Evolutionary conservation across 2,888 invertebrate species (phyloP).

Genomic region (Agriotes lineatus): DNA sequence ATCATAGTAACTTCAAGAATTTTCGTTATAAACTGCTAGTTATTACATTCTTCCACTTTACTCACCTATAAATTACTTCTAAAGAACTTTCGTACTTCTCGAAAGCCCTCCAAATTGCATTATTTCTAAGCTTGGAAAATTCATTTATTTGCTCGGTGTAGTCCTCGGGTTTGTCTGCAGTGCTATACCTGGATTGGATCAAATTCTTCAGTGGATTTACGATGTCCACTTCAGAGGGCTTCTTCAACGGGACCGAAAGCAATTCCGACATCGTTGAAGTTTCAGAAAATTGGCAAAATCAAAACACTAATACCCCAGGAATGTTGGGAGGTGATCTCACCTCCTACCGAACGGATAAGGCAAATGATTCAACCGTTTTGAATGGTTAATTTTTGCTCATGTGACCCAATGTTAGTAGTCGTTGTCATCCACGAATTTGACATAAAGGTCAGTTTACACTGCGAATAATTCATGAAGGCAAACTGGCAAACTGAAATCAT

Average conservation of each 20-base stretch:
- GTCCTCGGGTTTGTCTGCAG: slow-evolving; percentile 78
- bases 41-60: not conserved
- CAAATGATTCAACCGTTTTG: slow-evolving; percentile 34
- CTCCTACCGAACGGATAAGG: slow-evolving; percentile 23
- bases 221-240: slow-evolving; percentile 94
- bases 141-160: slow-evolving; percentile 82
- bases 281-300: slow-evolving; percentile 24
- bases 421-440: slow-evolving; percentile 20
- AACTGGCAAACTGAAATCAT: too few relatives aligned
- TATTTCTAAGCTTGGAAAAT: slow-evolving; percentile 87
- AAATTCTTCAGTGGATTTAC: slow-evolving; percentile 92
- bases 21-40: slow-evolving; percentile 50
- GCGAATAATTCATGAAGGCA: too few relatives aligned
- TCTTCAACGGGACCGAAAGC: slow-evolving; percentile 91
- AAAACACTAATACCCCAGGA: slow-evolving; percentile 28
- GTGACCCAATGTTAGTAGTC: slow-evolving; percentile 31
- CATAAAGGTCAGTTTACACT: slow-evolving; percentile 9
- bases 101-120: slow-evolving; percentile 92
- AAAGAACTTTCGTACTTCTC: slow-evolving; percentile 94
- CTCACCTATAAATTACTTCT: slow-evolving; percentile 92
- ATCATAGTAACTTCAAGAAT: slow-evolving; percentile 89
- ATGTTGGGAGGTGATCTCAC: slow-evolving; percentile 39
- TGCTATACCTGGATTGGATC: slow-evolving; percentile 88
- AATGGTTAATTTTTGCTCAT: slow-evolving; percentile 34
- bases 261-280: slow-evolving; percentile 74